A percentile compares a stretch with the other conserved stretches of the same genome.
Evolutionary conservation across 2,888 invertebrate species (phyloP).

Genomic region (Oligia strigilis): DNA sequence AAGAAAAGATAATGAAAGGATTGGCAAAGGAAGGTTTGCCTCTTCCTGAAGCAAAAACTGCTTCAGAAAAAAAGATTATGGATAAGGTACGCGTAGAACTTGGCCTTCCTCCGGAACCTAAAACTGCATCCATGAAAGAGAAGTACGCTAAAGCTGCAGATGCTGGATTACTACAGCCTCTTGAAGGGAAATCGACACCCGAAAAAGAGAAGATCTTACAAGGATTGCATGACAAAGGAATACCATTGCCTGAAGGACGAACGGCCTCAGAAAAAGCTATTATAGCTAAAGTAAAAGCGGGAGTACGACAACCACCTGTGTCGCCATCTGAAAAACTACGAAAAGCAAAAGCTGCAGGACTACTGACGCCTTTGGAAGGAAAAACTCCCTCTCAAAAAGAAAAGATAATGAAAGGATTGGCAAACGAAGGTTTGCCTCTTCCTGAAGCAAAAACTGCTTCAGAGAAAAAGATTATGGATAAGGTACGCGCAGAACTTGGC

Average conservation of each 20-base stretch:
- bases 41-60: too few species aligned
- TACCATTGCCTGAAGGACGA: too few species aligned
- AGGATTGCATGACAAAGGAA: too few species aligned
- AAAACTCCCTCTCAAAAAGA: neutral
- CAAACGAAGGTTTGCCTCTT: constrained; percentile 11
- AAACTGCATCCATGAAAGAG: constrained; percentile 33
- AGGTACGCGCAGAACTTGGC: neutral
- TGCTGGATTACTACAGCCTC: constrained; percentile 31
- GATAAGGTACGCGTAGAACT: neutral
- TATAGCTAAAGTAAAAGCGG: too few species aligned
- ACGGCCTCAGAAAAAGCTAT: too few species aligned
- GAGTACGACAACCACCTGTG: neutral
- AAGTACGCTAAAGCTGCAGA: constrained; percentile 37
- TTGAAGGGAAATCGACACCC: constrained; percentile 3
- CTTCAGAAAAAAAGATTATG: too few species aligned
- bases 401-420: neutral
- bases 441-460: constrained; percentile 8
- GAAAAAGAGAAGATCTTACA: too few species aligned
- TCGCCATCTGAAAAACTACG: neutral
- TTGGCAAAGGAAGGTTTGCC: too few species aligned
- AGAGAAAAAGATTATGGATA: neutral
- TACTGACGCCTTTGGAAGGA: neutral
- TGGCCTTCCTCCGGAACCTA: constrained; percentile 46
- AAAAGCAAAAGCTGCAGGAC: neutral
- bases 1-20: too few species aligned